Base-by-base conservation (phyloP, 2,888 invertebrate species). In the Cynaeus angustus region DNA sequence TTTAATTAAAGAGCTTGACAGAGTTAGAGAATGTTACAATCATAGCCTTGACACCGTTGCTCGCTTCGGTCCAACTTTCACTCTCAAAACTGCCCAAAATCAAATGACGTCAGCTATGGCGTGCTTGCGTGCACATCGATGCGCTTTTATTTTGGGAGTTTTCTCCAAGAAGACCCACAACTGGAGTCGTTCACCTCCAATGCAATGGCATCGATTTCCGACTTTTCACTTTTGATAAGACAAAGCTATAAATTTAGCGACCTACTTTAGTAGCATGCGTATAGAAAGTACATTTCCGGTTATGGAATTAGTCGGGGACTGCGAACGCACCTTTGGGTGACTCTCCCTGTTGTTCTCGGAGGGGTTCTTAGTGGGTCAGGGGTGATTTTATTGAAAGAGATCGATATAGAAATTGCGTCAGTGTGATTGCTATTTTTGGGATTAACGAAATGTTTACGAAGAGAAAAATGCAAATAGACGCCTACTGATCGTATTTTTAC, bases 41-140 rank as follows among this genome's bases (percentile, higher is more conserved):
- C 48, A 26, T 38, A 61, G 37, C 61, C 61, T 61, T 61, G 61
- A 61, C 61, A 61, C 61, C 48, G 50, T 21, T 61, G 56, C 12
- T 14, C 30, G 43, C 41, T 21, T 13, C 28, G 45, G 21, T 50
- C 26, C 48, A 21, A 38, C 61, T 61, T 61, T 61, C 61, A 61
- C 61, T 61, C 48, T 45, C 37, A 43, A n/a, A 30, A 26, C 46
- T 50, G 12, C 59, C 46, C 45, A 46, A 59, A 59, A 46, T 14
- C 30, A 13, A 37, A 12, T 41, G 41, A 48, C 61, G 48, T 37
- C 48, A 38, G 10, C 8, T 37, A 26, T 50, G 7, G 38, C 61
- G 33, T 61, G 48, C 30, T 37, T 14, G 61, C 45, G 21, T 43
- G 43, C 43, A 10, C 33, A 14, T 7, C 28, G 45, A 59, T 46